These are phyloP conservation scores for Thaleichthys pacificus DNA, from an alignment of 2,797 vertebrate genomes.

Conservation along the genomic window DNA sequence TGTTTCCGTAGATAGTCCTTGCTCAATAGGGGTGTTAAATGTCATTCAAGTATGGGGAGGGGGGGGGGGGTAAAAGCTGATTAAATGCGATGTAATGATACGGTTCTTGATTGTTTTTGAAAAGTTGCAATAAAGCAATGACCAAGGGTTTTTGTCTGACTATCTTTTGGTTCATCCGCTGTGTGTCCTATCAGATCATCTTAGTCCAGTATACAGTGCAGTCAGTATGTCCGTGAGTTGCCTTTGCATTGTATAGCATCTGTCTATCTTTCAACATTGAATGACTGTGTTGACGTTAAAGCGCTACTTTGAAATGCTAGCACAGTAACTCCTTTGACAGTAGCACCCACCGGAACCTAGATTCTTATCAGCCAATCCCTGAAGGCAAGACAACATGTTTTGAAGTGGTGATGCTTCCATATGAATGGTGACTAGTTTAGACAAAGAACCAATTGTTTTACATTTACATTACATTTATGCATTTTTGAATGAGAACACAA, in stretches of 20 bases:
- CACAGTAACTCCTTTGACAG: slow-evolving; percentile 17
- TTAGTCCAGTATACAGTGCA: background rate
- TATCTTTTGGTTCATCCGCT: background rate
- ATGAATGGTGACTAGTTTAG: background rate
- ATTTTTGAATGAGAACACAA: background rate
- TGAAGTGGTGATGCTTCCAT: background rate
- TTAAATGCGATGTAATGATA: background rate
- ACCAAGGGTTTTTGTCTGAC: too few species aligned
- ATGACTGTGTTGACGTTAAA: slow-evolving; percentile 15
- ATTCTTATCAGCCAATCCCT: slow-evolving; percentile 4
- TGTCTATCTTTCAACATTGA: too few species aligned
- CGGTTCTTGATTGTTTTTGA: too few species aligned
- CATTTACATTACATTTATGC: too few species aligned
- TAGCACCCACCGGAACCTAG: slow-evolving; percentile 1
- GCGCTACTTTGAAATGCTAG: slow-evolving; percentile 6
- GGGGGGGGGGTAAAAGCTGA: background rate
- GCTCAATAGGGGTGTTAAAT: slow-evolving; percentile 13
- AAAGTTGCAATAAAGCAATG: background rate
- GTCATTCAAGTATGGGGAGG: background rate
- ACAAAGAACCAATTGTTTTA: background rate
- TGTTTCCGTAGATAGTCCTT: slow-evolving; percentile 37
- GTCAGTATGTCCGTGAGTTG: too few species aligned
- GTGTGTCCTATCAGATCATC: too few species aligned
- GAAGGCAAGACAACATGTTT: background rate
- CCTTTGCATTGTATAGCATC: too few species aligned